Base-by-base conservation (phyloP, 2,888 invertebrate species). In the Diploptera punctata region DNA sequence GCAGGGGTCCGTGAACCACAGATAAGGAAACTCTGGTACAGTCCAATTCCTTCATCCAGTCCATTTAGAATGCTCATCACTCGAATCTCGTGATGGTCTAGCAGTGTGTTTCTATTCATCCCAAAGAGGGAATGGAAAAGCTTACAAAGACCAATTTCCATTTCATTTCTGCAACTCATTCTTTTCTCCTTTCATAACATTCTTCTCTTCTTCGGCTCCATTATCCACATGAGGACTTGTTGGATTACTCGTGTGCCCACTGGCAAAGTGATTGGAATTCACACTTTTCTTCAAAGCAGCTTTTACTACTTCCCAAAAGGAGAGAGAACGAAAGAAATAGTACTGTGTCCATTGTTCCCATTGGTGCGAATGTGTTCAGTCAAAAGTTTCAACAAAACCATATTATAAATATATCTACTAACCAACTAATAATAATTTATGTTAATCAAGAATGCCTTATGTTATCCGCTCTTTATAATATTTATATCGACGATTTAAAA, bases 151-250 rank as follows among this genome's bases (percentile, higher is more conserved):
- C 57, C 57, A 57, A 57, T 57, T 57, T 57, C 29, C 57, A 57
- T 29, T 29, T 57, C 57, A 57, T 57, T 57, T 57, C 57, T 57
- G 57, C 57, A 57, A 57, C 29, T 29, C 57, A 57, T 26, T 29
- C 29, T 29, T 16, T 52, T 1, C 13, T 29, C 57, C n/a, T 9
- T 29, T 57, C 29, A 29, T 29, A 29, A 3, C 10, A 24, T 13
- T 49, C 57, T 16, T 7, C 24, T 57, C 29, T 2, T 29, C 57
- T 57, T 57, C n/a, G 1, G 10, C 19, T 57, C 57, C 29, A 29
- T 57, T 29, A 57, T 57, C 54, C 57, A 57, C 29, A 57, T 29
- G 24, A 54, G 29, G 26, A 21, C 33, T 33, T 24, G 13, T 18
- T 52, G 52, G 57, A 29, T 57, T 57, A 26, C n/a, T 57, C 26